phyloP scores from a whole-genome alignment of 2,888 invertebrate species.

The Nemoura dubitans region DNA sequence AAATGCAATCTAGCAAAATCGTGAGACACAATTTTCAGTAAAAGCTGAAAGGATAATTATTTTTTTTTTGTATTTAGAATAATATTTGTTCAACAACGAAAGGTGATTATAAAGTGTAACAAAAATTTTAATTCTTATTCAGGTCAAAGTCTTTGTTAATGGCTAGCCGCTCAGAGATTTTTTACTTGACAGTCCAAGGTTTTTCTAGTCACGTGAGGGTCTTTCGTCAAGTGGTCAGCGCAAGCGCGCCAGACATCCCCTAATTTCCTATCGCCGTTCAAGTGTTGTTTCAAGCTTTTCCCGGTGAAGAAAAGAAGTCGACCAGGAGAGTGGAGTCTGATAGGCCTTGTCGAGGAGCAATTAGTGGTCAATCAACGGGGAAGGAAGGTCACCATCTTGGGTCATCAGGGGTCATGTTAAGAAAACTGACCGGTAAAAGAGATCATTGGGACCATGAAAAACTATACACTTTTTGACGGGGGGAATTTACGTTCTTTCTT shows the following conservation, averaged over 20 bases:
- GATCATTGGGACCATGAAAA: background rate
- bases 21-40: background rate
- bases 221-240: background rate
- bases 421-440: slow-evolving; percentile 37
- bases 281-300: background rate
- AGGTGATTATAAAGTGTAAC: background rate
- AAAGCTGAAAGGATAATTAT: background rate
- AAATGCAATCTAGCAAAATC: background rate
- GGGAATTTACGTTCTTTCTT: slow-evolving; percentile 24
- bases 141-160: background rate
- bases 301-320: background rate
- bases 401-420: slow-evolving; percentile 19
- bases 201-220: background rate
- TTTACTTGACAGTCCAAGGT: background rate
- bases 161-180: too few species aligned
- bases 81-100: background rate
- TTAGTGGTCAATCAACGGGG: slow-evolving; percentile 50
- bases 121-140: background rate
- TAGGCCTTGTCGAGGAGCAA: slow-evolving; percentile 44
- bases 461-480: background rate
- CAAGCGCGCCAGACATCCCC: background rate
- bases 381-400: slow-evolving; percentile 41
- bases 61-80: background rate
- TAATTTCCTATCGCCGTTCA: background rate
- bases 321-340: background rate